phyloP scores from a whole-genome alignment of 2,888 invertebrate species.

The Temnothorax ravouxi region DNA sequence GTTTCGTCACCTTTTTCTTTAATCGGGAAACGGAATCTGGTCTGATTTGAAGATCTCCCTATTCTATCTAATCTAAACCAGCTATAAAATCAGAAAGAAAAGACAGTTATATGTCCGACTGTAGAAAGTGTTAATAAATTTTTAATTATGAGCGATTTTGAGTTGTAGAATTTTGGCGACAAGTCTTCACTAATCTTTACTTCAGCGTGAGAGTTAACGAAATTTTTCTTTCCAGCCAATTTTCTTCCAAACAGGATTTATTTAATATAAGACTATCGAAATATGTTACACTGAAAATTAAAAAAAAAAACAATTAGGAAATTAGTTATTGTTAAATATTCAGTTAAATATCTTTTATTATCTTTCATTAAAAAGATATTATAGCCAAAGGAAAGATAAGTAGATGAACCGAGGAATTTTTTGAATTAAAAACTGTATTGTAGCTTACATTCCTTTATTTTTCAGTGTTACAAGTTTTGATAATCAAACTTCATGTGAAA shows the following conservation, averaged over 20 bases:
- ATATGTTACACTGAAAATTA: background rate
- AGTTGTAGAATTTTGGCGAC: background rate
- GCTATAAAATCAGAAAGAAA: background rate
- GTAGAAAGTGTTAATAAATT: background rate
- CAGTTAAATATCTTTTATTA: background rate
- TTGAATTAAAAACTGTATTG: background rate
- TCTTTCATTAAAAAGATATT: background rate
- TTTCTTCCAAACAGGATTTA: background rate
- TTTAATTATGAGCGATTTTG: background rate
- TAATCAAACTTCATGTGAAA: background rate
- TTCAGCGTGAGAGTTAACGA: background rate
- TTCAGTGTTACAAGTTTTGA: background rate
- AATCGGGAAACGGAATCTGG: background rate
- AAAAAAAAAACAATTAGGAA: background rate
- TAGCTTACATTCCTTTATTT: background rate
- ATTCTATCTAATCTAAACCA: background rate
- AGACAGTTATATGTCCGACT: background rate
- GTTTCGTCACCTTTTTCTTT: conserved; percentile 31
- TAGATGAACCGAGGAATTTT: background rate
- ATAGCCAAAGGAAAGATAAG: background rate
- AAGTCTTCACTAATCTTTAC: background rate
- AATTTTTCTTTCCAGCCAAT: background rate
- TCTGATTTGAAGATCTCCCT: background rate
- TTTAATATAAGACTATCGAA: background rate
- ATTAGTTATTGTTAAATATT: background rate